Base-by-base conservation (phyloP, 2,797 vertebrate genomes). In the Choloepus didactylus region DNA sequence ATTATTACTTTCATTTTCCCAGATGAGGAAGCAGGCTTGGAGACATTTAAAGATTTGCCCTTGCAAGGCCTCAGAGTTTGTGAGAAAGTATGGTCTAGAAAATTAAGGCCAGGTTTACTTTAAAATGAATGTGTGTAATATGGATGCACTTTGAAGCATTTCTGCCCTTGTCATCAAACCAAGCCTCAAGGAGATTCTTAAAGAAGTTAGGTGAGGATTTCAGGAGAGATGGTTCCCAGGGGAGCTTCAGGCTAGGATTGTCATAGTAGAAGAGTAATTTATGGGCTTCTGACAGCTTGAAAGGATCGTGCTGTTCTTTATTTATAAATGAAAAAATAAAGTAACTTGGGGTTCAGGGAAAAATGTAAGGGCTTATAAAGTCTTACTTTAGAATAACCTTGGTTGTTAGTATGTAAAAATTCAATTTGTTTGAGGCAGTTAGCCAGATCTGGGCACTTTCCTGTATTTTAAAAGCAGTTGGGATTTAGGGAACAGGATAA, bases 231-330 rank as follows among this genome's bases (percentile, higher is more conserved):
- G 29, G 70, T 46, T 95, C 64, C 89, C 69, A 46, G 46, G 35
- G 67, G 77, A 82, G 83, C 85, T 82, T 93, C 83, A 85, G 89
- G 93, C 92, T 79, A 72, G 84, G 51, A 70, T 54, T 96, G 72
- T 94, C 95, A 77, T 4, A 44, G 88, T 18, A 44, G 69, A 92
- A 89, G 62, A 91, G 87, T 89, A 80, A 93, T 95, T 96, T 59
- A 49, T 54, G 89, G 92, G 41, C 83, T 89, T 94, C 81, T 95
- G 96, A 96, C 86, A 90, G 90, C 77, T 73, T 5, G 41, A 73
- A 96, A 97, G 97, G 82, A 88, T 95, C 72, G 11, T 18, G 19
- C 4, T 92, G 51, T 80, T 96, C 79, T 94, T 95, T 82, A 66
- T 80, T 87, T 85, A 70, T 77, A 95, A 60, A 77, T 73, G 81